A percentile compares a stretch with the other conserved stretches of the same genome.
Conservation (phyloP, 2,888 invertebrate species). For the Schizaphis graminum region DNA sequence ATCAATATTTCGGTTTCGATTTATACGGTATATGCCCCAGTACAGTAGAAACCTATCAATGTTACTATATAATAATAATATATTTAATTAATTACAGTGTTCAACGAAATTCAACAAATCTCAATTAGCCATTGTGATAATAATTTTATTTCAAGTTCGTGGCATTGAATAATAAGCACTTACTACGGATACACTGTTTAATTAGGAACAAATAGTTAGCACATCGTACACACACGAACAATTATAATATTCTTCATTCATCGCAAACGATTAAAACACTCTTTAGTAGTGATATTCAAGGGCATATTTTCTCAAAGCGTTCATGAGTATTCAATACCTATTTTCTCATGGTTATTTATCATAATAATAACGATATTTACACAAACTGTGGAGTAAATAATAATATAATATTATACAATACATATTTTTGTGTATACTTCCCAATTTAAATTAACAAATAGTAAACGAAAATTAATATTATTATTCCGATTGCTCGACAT, state of each 20-base stretch:
- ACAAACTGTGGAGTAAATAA: not conserved
- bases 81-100: not conserved
- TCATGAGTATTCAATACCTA: not conserved
- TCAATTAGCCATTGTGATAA: not conserved
- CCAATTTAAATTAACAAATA: not conserved
- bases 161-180: slow-evolving; percentile 35
- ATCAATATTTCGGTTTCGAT: not conserved
- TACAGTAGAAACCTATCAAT: not conserved
- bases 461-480: not conserved
- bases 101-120: not conserved
- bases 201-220: not conserved
- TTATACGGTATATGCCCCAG: not conserved
- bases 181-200: not conserved
- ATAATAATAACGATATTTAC: not conserved
- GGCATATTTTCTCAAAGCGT: slow-evolving; percentile 9
- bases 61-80: not conserved
- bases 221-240: not conserved
- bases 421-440: not conserved
- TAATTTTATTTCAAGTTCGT: slow-evolving; percentile 26
- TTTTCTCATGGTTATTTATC: slow-evolving; percentile 36
- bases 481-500: not conserved
- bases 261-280: not conserved
- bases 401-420: not conserved
- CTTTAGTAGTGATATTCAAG: not conserved
- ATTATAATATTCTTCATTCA: not conserved